Percentiles rank a stretch among this genome's conserved stretches.
Evolutionary conservation across 2,797 vertebrate genomes (phyloP).

Genomic region (Coregonus ussuriensis): DNA sequence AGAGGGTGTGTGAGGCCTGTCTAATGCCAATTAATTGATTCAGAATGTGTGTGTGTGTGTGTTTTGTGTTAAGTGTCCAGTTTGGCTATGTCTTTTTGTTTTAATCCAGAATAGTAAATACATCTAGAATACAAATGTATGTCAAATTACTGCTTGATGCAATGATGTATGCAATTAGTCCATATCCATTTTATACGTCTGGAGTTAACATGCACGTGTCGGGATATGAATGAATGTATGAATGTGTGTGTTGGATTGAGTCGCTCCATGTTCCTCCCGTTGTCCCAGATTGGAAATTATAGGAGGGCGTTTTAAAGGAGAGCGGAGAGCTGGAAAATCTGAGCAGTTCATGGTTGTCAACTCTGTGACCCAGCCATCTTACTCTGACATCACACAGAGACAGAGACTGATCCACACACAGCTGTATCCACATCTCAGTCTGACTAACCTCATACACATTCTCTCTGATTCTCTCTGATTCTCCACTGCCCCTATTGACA

Average conservation of each 20-base stretch:
- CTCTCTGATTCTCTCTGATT: neutral
- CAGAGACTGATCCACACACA: neutral
- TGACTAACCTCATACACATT: neutral
- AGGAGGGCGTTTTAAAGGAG: constrained; percentile 6
- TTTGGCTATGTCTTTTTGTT: too few species aligned
- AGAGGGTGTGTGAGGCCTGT: neutral
- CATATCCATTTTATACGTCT: too few species aligned
- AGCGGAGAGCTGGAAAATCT: constrained; percentile 35
- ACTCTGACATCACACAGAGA: neutral
- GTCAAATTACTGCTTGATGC: neutral
- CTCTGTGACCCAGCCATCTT: constrained; percentile 11
- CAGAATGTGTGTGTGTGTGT: neutral
- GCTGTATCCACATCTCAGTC: neutral
- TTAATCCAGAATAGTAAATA: neutral
- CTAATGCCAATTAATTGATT: too few species aligned
- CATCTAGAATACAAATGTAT: neutral
- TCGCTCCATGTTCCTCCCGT: neutral
- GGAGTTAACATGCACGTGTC: constrained; percentile 47
- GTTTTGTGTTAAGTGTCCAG: too few species aligned
- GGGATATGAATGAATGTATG: constrained; percentile 31
- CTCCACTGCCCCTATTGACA: too few species aligned
- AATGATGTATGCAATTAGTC: constrained; percentile 23
- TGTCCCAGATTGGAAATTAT: neutral
- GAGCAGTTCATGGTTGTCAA: constrained; percentile 21
- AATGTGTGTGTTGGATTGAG: constrained; percentile 16